phyloP scores from a whole-genome alignment of 2,113 vertebrate genomes.

The Miniopterus natalensis region DNA sequence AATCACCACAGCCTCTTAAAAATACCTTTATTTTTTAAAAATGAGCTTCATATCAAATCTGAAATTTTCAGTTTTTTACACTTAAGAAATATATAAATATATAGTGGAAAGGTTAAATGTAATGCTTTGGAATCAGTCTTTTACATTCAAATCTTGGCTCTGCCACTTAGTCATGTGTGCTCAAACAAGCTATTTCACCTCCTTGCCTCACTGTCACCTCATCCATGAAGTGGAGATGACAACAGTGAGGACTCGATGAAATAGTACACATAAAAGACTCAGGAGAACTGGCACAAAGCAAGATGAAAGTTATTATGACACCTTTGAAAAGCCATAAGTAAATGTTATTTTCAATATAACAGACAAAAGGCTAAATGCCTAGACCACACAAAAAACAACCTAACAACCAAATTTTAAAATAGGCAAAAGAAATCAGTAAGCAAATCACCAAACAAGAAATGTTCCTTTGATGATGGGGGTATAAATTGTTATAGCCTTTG shows the following conservation, averaged over 20 bases:
- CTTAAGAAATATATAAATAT: neutral
- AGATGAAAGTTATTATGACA: neutral
- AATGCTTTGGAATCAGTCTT: neutral
- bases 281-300: neutral
- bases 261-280: neutral
- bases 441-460: neutral
- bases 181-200: neutral
- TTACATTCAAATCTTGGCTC: neutral
- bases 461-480: neutral
- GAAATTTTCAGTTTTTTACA: neutral
- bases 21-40: neutral
- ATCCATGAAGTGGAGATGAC: neutral
- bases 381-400: neutral
- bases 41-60: neutral
- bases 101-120: neutral
- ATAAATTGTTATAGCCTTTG: neutral
- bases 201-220: neutral
- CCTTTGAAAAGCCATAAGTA: neutral
- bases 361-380: constrained; percentile 19
- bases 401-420: constrained; percentile 11
- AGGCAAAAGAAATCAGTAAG: neutral
- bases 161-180: neutral
- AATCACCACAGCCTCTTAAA: constrained; percentile 33
- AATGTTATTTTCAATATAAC: neutral
- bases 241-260: neutral